Conservation (phyloP, 2,797 vertebrate genomes). For the Bucorvus abyssinicus region DNA sequence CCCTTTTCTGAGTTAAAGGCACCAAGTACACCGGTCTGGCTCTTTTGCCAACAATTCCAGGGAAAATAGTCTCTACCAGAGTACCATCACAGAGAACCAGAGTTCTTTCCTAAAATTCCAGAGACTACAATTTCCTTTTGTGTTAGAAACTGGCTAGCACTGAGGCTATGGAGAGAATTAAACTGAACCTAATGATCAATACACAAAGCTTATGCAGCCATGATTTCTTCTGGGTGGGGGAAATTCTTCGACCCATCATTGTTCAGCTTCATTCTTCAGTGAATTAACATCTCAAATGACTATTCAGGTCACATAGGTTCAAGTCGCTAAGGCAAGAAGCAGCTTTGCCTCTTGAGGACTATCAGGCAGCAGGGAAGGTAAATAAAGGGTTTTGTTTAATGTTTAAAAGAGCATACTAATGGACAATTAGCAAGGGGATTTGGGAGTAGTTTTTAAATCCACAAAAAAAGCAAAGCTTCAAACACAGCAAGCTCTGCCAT, state of each 20-base stretch:
- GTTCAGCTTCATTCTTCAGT: slow-evolving; percentile 49
- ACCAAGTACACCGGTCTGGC: background rate
- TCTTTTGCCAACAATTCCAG: background rate
- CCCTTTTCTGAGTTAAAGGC: background rate
- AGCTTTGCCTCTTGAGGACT: slow-evolving; percentile 15
- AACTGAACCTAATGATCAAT: background rate
- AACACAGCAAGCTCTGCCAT: background rate
- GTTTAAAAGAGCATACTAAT: slow-evolving; percentile 45
- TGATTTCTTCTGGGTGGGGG: background rate
- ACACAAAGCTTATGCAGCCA: slow-evolving; percentile 6
- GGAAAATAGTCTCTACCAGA: background rate
- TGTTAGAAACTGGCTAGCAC: background rate
- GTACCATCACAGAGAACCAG: background rate
- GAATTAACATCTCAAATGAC: slow-evolving; percentile 66
- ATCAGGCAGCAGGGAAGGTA: background rate
- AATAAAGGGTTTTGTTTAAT: slow-evolving; percentile 55
- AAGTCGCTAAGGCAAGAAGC: slow-evolving; percentile 41
- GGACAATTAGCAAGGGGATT: slow-evolving; percentile 26
- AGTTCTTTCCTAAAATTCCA: background rate
- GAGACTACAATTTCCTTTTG: background rate
- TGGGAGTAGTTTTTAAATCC: slow-evolving; percentile 17
- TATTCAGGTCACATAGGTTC: slow-evolving; percentile 40
- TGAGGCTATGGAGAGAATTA: background rate
- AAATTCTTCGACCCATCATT: slow-evolving; percentile 42
- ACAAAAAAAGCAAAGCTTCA: slow-evolving; percentile 8